Evolutionary conservation across 2,797 vertebrate genomes (phyloP), one percentile per base, ranked within the genome.

Genomic region (Falco cherrug): DNA sequence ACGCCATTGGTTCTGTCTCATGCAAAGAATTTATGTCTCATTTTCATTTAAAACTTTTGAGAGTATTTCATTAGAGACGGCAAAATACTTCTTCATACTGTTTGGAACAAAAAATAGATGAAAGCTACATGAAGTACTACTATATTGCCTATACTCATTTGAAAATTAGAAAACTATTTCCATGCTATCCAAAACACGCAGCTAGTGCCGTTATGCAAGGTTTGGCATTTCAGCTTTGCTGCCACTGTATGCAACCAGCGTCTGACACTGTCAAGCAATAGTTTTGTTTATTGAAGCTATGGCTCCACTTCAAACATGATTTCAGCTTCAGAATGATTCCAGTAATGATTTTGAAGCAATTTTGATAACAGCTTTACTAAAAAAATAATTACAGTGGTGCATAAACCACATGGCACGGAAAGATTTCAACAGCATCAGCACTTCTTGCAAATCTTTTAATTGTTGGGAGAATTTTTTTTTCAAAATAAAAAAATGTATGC

Each of bases 271-370:
- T 56, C 56, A 63, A 65, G 11, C 13, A 21, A 28, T 3, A 33
- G 13, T 47, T 63, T 37, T 65, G 25, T 59, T 89, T 80, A 70
- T 16, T 85, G 75, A 80, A 77, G 56, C 28, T 21, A 47, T 14
- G 68, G 60, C 68, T 96, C 91, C 48, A 68, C 39, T 90, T 83
- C 79, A 89, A 89, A 77, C 24, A 43, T 16, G 5, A 69, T 54
- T 91, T 83, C 73, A 91, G 75, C 53, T 80, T 91, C 82, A 77
- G 19, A 92, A 90, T 33, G 0, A 54, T 74, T 77, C 53, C 80
- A 75, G 48, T 76, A 90, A 95, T 56, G 54, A 74, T 80, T 90
- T 24, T 82, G 84, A 96, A 92, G 78, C 67, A 77, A 93, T 89
- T 94, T 84, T 78, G 26, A 21, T 16, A 74, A 70, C 22, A 64